Conservation (phyloP, 2,113 vertebrate species). For the Scatophagus argus region DNA sequence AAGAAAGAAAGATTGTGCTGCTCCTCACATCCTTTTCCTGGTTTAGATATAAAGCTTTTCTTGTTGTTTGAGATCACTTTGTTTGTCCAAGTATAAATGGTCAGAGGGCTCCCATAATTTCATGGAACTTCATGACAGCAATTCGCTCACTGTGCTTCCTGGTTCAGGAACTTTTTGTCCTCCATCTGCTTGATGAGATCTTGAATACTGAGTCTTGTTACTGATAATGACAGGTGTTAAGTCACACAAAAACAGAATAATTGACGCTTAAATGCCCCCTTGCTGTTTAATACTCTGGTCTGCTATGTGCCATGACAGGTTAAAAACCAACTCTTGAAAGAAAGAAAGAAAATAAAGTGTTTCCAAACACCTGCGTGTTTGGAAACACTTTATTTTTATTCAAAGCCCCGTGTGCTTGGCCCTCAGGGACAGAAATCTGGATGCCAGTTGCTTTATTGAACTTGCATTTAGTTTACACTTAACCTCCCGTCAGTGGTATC, state of each 20-base stretch:
- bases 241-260: slow-evolving; percentile 1
- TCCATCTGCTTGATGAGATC: slow-evolving; percentile 27
- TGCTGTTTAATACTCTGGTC: background rate
- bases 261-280: background rate
- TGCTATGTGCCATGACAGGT: background rate
- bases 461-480: slow-evolving; percentile 48
- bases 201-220: too few relatives aligned
- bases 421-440: slow-evolving; percentile 31
- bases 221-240: slow-evolving; percentile 11
- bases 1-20: background rate
- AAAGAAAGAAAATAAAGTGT: too few relatives aligned
- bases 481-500: slow-evolving; percentile 30
- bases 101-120: slow-evolving; percentile 24
- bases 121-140: slow-evolving; percentile 2
- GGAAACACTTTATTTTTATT: slow-evolving; percentile 33
- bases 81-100: slow-evolving; percentile 4
- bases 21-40: background rate
- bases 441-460: slow-evolving; percentile 30
- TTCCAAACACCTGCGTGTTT: slow-evolving; percentile 25
- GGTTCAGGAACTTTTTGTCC: slow-evolving; percentile 9
- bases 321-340: background rate
- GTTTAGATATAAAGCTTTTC: background rate
- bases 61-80: background rate
- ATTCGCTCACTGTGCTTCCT: background rate
- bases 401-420: background rate